phyloP scores from a whole-genome alignment of 1,140 invertebrate genomes.

The Stegodyphus dumicola region DNA sequence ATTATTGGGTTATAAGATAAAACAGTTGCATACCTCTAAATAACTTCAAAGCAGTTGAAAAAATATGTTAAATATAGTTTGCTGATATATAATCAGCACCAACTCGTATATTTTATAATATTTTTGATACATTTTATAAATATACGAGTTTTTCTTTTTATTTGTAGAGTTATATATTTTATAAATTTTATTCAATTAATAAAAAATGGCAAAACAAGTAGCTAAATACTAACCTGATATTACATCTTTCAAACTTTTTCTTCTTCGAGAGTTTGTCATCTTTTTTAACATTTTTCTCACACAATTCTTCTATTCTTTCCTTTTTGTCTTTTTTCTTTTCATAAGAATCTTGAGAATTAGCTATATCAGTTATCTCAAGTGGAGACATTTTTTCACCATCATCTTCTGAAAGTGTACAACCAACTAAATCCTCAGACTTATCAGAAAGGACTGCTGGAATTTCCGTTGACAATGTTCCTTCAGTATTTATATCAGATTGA shows the following conservation, averaged over 20 bases:
- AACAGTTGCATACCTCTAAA: no score
- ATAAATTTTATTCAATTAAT: neutral
- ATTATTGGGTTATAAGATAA: no score
- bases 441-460: conserved; percentile 26
- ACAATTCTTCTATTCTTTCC: conserved; percentile 63
- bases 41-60: no score
- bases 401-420: neutral
- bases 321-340: conserved; percentile 63
- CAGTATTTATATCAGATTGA: conserved; percentile 12
- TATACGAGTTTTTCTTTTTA: no score
- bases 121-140: no score
- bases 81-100: no score
- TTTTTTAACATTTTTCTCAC: conserved; percentile 64
- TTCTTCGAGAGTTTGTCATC: conserved; percentile 62
- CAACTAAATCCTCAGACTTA: neutral
- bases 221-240: conserved; percentile 63
- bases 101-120: no score
- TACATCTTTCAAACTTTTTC: conserved; percentile 65
- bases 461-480: conserved; percentile 59
- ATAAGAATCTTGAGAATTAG: conserved; percentile 7
- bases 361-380: neutral
- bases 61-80: no score
- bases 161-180: neutral
- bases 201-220: neutral
- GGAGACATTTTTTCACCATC: neutral